phyloP scores from a whole-genome alignment of 2,113 vertebrate species.

The Hemichromis elongatus region DNA sequence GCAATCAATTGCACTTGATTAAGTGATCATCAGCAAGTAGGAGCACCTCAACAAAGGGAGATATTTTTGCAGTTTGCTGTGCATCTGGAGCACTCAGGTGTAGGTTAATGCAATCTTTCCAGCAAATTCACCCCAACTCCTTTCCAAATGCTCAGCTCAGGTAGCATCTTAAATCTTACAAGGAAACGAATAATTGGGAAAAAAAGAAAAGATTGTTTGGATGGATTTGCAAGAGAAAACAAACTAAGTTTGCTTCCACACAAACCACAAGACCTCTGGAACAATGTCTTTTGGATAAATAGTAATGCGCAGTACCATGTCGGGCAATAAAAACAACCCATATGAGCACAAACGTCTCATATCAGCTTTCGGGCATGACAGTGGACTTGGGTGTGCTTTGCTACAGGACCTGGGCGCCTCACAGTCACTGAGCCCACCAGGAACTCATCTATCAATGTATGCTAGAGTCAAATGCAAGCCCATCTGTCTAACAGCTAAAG shows the following conservation, averaged over 20 bases:
- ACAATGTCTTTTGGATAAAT: not conserved
- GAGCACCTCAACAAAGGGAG: not conserved
- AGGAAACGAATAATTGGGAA: not conserved
- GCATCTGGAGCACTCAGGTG: not conserved
- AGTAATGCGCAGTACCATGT: not conserved
- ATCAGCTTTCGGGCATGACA: not conserved
- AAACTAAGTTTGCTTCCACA: not conserved
- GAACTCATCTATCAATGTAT: not conserved
- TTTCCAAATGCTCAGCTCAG: not conserved
- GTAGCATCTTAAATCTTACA: not conserved
- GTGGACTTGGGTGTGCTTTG: not conserved
- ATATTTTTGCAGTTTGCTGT: not conserved
- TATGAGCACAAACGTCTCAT: not conserved
- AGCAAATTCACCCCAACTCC: not conserved
- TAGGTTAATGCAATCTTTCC: not conserved
- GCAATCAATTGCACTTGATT: not conserved
- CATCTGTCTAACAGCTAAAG: not conserved
- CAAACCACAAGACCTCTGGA: not conserved
- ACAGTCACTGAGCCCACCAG: not conserved
- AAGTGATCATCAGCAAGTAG: not conserved
- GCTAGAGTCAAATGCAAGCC: not conserved
- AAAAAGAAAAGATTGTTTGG: not conserved
- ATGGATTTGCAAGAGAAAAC: not conserved
- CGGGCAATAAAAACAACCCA: not conserved
- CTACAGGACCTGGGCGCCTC: fast-evolving